Evolutionary conservation across 1,140 invertebrate genomes (phyloP).

Genomic region (Danaus melanippus): DNA sequence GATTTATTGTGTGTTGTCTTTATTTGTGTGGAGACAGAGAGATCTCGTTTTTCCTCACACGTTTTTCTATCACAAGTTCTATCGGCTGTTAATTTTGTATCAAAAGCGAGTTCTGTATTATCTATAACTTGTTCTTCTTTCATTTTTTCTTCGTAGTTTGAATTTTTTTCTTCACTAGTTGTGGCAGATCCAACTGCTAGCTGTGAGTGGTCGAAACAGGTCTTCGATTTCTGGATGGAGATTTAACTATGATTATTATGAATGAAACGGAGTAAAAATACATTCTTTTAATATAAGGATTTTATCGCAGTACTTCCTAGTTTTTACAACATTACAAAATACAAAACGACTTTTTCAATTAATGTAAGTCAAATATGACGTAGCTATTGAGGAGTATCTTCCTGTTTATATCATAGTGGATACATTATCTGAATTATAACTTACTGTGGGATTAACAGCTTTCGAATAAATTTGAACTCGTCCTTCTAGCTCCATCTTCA

Average conservation of each 20-base stretch:
- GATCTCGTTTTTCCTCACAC: constrained; percentile 43
- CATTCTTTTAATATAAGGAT: constrained; percentile 1
- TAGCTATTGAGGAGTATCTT: no score
- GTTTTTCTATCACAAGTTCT: constrained; percentile 35
- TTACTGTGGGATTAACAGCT: constrained; percentile 54
- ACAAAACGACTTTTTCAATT: neutral
- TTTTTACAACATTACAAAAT: neutral
- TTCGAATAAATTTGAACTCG: constrained; percentile 51
- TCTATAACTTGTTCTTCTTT: constrained; percentile 15
- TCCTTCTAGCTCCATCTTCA: constrained; percentile 56
- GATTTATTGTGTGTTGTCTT: constrained; percentile 65
- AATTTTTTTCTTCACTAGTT: constrained; percentile 18
- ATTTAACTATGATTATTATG: neutral
- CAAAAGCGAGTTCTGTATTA: constrained; percentile 13
- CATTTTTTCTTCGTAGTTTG: constrained; percentile 11
- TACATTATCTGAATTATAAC: constrained; percentile 1
- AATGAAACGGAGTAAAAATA: neutral
- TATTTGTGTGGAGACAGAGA: constrained; percentile 54
- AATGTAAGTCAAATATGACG: neutral
- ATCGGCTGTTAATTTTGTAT: constrained; percentile 28
- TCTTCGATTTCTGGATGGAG: constrained; percentile 53
- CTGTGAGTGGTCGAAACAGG: constrained; percentile 58
- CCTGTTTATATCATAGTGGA: no score
- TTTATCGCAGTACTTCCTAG: neutral
- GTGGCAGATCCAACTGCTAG: constrained; percentile 28